phyloP scores from a whole-genome alignment of 2,888 invertebrate genomes.

The Scelioninae gen. 2 region DNA sequence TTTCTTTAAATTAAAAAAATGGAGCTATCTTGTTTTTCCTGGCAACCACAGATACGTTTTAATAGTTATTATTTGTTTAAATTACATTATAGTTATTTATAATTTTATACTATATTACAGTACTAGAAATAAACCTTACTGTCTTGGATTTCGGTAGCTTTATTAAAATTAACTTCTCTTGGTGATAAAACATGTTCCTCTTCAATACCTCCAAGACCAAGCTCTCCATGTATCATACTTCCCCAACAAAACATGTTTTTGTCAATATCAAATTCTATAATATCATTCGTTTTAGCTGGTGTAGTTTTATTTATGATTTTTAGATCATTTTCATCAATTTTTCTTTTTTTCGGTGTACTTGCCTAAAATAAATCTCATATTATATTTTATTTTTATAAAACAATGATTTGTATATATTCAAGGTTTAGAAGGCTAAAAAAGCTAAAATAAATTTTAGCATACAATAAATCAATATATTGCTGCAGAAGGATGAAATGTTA shows the following conservation, averaged over 20 bases:
- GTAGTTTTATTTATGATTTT: not conserved
- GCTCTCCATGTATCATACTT: constrained; percentile 84
- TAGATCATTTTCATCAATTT: constrained; percentile 61
- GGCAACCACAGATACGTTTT: too few species aligned
- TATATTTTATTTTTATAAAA: too few species aligned
- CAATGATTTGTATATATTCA: not conserved
- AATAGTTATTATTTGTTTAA: constrained; percentile 70
- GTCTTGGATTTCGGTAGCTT: constrained; percentile 72
- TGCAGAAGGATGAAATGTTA: constrained; percentile 36
- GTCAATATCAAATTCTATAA: constrained; percentile 44
- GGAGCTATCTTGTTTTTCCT: too few species aligned
- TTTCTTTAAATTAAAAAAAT: too few species aligned
- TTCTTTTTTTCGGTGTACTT: constrained; percentile 65
- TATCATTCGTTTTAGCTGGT: constrained; percentile 21
- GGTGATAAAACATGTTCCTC: constrained; percentile 80
- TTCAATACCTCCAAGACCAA: constrained; percentile 87
- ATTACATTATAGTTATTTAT: not conserved
- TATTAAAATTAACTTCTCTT: constrained; percentile 73
- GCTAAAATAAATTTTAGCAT: constrained; percentile 14
- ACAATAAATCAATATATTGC: constrained; percentile 4
- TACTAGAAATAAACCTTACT: constrained; percentile 68
- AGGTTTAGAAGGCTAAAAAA: constrained; percentile 38
- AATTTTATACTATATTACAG: not conserved
- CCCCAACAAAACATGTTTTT: constrained; percentile 85
- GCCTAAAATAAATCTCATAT: too few species aligned